Evolutionary conservation across 2,888 invertebrate species (phyloP).

Genomic region (Lagria hirta): DNA sequence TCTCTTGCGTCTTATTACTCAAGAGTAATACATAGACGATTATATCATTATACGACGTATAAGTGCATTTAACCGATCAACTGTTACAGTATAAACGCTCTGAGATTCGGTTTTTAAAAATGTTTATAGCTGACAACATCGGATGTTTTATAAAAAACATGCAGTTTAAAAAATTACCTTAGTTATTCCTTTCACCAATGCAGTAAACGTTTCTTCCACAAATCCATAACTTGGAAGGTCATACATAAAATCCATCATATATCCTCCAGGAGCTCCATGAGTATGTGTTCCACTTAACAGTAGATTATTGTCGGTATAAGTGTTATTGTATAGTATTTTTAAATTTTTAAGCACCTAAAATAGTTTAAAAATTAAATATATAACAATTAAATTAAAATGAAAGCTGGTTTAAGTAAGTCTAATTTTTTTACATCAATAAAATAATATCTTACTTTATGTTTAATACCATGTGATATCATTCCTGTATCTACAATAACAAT

Average conservation of each 20-base stretch:
- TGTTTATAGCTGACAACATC: too few species aligned
- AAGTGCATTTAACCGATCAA: too few species aligned
- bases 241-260: conserved; percentile 83
- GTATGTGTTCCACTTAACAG: conserved; percentile 90
- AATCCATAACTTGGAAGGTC: conserved; percentile 85
- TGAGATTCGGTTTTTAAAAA: too few species aligned
- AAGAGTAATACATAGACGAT: too few species aligned
- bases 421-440: too few species aligned
- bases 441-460: conserved; percentile 70
- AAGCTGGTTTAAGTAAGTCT: too few species aligned
- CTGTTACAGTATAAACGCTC: too few species aligned
- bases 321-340: conserved; percentile 63
- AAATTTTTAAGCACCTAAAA: conserved; percentile 73
- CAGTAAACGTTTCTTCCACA: conserved; percentile 67
- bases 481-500: conserved; percentile 86
- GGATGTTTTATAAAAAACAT: too few species aligned
- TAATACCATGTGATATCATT: conserved; percentile 82
- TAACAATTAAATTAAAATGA: too few species aligned
- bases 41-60: too few species aligned
- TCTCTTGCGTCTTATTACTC: too few species aligned
- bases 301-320: conserved; percentile 78
- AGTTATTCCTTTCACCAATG: conserved; percentile 69
- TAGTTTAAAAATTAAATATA: conserved; percentile 2
- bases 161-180: too few species aligned
- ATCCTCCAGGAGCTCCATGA: conserved; percentile 87